These are phyloP conservation scores for Callyntrura guangdongensis DNA, from an alignment of 2,888 invertebrate genomes.

Conservation along the genomic window DNA sequence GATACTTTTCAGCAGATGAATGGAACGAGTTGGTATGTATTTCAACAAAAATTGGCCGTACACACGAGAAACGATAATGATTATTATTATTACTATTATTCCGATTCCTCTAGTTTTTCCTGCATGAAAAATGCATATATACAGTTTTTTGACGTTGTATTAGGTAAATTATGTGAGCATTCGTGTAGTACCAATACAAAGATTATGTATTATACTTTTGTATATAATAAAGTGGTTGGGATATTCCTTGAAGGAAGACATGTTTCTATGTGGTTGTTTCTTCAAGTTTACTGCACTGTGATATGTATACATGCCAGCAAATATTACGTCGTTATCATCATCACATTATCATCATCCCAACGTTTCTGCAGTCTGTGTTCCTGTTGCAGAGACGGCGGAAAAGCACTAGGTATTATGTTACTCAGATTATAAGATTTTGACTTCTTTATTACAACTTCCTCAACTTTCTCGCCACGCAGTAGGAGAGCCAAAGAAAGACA, in stretches of 20 bases:
- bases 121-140: neutral
- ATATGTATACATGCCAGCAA: slow-evolving; percentile 48
- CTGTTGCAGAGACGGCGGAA: neutral
- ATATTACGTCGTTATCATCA: slow-evolving; percentile 42
- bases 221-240: neutral
- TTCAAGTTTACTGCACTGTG: slow-evolving; percentile 36
- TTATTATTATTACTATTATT: neutral
- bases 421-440: slow-evolving; percentile 33
- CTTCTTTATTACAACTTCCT: slow-evolving; percentile 56
- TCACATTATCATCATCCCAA: slow-evolving; percentile 48
- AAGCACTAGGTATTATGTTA: slow-evolving; percentile 27
- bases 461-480: slow-evolving; percentile 20
- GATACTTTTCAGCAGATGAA: slow-evolving; percentile 58
- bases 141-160: neutral
- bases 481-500: neutral
- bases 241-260: slow-evolving; percentile 50
- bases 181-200: neutral
- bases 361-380: neutral
- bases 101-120: neutral
- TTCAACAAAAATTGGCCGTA: neutral
- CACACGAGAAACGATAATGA: slow-evolving; percentile 31
- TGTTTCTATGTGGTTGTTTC: slow-evolving; percentile 10
- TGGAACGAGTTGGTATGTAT: slow-evolving; percentile 38
- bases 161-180: too few relatives aligned
- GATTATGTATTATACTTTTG: neutral